Conservation (phyloP, 2,888 invertebrate species). For the Ormia ochracea region DNA sequence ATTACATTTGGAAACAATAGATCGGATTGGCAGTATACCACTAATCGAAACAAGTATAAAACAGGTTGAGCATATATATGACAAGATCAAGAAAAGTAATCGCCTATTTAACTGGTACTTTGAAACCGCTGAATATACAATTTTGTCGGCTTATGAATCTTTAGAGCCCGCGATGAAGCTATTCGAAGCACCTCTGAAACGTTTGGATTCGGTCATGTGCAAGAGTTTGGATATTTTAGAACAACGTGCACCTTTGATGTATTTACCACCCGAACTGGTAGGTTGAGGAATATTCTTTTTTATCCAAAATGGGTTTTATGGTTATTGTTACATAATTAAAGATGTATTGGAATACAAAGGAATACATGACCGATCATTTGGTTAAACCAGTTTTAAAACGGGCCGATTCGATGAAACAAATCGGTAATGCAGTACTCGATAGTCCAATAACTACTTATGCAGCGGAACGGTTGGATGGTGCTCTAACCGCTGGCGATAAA, state of each 20-base stretch:
- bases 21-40: constrained; percentile 86
- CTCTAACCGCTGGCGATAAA: constrained; percentile 86
- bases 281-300: constrained; percentile 68
- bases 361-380: constrained; percentile 82
- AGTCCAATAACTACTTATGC: constrained; percentile 85
- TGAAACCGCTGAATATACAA: constrained; percentile 84
- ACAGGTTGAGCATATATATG: constrained; percentile 86
- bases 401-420: constrained; percentile 89
- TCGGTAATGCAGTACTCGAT: constrained; percentile 83
- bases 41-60: constrained; percentile 88
- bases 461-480: constrained; percentile 85
- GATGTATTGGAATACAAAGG: constrained; percentile 89
- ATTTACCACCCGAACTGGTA: constrained; percentile 90
- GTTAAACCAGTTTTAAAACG: constrained; percentile 84
- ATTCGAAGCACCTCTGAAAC: constrained; percentile 84
- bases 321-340: constrained; percentile 75
- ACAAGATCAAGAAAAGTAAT: constrained; percentile 86
- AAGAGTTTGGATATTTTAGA: constrained; percentile 91
- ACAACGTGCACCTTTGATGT: constrained; percentile 87
- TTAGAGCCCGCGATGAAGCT: constrained; percentile 85
- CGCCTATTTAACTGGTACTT: constrained; percentile 86
- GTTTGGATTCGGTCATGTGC: constrained; percentile 87
- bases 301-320: constrained; percentile 19
- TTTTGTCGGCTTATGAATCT: constrained; percentile 84
- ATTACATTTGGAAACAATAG: constrained; percentile 83